A percentile compares a stretch with the other conserved stretches of the same genome.
These are phyloP conservation scores for Ctenopoma multispine DNA, from an alignment of 2,797 vertebrate genomes.

Conservation along the genomic window DNA sequence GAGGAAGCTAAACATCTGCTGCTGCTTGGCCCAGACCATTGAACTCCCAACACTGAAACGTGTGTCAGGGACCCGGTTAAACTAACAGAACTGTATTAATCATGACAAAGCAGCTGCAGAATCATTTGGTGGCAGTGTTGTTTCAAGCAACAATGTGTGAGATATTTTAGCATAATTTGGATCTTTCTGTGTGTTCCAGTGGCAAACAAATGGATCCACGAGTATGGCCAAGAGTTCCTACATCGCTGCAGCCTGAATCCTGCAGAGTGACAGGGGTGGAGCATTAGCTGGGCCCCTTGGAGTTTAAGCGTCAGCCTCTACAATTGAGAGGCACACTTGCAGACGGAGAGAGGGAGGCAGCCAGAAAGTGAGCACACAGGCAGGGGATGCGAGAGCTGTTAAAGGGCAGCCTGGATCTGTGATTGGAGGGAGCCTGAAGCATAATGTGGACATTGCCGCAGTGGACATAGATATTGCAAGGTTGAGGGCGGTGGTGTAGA, in stretches of 20 bases:
- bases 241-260: constrained; percentile 86
- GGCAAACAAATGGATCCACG: constrained; percentile 97
- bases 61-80: constrained; percentile 41
- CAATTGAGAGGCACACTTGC: constrained; percentile 59
- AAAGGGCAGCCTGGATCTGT: constrained; percentile 45
- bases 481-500: constrained; percentile 35
- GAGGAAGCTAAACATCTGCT: constrained; percentile 64
- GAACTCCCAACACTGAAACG: constrained; percentile 21
- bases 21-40: constrained; percentile 47
- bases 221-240: constrained; percentile 93
- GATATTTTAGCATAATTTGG: not conserved
- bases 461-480: constrained; percentile 45
- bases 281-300: constrained; percentile 58
- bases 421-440: constrained; percentile 66
- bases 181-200: constrained; percentile 81
- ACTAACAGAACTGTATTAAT: constrained; percentile 45
- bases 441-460: constrained; percentile 33
- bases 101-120: constrained; percentile 47
- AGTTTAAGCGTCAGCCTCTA: constrained; percentile 68
- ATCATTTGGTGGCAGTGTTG: constrained; percentile 26
- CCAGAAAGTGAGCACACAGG: constrained; percentile 38
- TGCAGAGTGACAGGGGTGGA: constrained; percentile 81
- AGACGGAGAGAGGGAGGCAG: constrained; percentile 40
- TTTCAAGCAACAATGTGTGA: constrained; percentile 7
- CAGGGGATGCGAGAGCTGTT: constrained; percentile 22